Base-by-base conservation (phyloP, 1,140 invertebrate genomes). In the Cepaea nemoralis region DNA sequence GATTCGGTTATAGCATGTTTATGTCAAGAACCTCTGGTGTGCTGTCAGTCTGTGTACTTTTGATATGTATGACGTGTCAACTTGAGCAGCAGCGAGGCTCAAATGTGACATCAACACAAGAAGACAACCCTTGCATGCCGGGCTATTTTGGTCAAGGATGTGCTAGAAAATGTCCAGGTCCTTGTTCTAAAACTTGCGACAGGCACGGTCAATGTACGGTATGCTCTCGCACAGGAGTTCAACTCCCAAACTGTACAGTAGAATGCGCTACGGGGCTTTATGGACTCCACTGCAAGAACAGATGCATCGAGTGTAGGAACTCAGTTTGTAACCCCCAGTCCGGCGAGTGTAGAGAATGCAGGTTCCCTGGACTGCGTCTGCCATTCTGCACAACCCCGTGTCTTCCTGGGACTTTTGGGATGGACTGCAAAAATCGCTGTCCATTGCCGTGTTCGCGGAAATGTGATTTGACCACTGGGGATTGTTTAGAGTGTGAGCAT, bases 91-190 rank as follows among this genome's bases (percentile, higher is more conserved):
- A 14, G 16, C 27, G 3, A 27, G 3, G 22, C 27, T 63, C n/a
- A 27, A 63, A 63, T 63, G 19, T 31, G 33, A 31, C 59, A 31
- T 5, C 16, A 31, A n/a, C 33, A 63, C 59, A 63, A 19, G 27
- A 1, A 63, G 27, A 3, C 40, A 39, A 37, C 8, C 3, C 37
- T 12, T 77, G 75, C 27, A 8, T 33, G 50, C 75, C 75, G 19
- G 75, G 75, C 2, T 66, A 66, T 63, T 77, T 59, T 35, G 75
- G 75, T 6, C 1, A 35, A 6, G 48, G n/a, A n/a, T 77, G 75
- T 50, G 35, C 16, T 27, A 55, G 42, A n/a, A 63, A 55, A n/a
- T 77, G 75, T 63, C 75, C 75, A 39, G 3, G 1, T 5, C 0
- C 31, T 39, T 77, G 75, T 33, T n/a, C 16, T 33, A 45, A 35